A percentile compares a stretch with the other conserved stretches of the same genome.
phyloP scores from a whole-genome alignment of 2,888 invertebrate species.

The Julus scandinavius region DNA sequence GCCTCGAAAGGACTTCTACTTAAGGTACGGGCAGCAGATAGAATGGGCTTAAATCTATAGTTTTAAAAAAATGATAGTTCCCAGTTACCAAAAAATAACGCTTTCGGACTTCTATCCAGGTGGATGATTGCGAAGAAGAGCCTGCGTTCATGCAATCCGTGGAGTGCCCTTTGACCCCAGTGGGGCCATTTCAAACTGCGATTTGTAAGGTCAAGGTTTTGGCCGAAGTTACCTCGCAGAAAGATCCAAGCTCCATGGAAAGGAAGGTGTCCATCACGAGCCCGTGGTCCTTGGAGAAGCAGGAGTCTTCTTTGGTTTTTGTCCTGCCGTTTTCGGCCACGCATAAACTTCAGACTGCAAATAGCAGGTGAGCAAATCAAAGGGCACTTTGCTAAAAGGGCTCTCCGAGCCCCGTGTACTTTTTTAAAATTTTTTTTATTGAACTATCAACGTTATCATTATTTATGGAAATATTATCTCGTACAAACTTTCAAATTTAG shows the following conservation, averaged over 20 bases:
- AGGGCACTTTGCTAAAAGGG: no score
- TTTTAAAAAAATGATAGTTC: neutral
- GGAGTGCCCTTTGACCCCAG: constrained; percentile 71
- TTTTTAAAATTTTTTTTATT: no score
- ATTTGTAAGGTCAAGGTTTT: constrained; percentile 75
- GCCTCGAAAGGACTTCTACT: constrained; percentile 77
- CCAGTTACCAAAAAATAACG: constrained; percentile 63
- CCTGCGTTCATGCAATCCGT: constrained; percentile 68
- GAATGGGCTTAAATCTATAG: no score
- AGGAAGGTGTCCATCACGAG: constrained; percentile 82
- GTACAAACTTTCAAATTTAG: no score
- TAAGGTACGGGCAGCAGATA: constrained; percentile 66
- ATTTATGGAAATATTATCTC: no score
- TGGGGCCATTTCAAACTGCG: constrained; percentile 75
- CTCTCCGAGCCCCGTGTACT: no score
- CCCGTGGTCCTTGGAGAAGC: constrained; percentile 80
- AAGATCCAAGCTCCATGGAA: constrained; percentile 76
- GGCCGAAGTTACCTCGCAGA: constrained; percentile 79
- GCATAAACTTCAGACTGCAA: constrained; percentile 85
- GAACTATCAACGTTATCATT: no score
- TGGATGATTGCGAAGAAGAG: constrained; percentile 53
- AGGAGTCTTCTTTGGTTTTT: constrained; percentile 80
- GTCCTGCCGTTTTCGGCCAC: constrained; percentile 83
- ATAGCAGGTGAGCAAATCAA: constrained; percentile 67
- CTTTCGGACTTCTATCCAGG: constrained; percentile 44